Base-by-base conservation (phyloP, 1,140 invertebrate genomes). In the Pseudomyrmex gracilis region DNA sequence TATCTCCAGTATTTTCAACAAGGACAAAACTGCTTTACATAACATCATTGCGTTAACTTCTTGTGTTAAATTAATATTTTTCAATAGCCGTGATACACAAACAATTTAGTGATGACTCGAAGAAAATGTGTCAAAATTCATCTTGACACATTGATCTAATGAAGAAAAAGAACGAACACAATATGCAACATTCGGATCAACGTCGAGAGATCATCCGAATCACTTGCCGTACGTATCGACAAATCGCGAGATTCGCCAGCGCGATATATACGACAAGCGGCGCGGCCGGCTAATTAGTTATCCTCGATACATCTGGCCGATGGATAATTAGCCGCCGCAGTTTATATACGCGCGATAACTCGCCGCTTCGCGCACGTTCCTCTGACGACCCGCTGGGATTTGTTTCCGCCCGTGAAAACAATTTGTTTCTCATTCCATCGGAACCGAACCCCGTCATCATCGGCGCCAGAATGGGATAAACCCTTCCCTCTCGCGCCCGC, bases 351-450 rank as follows among this genome's bases (percentile, higher is more conserved):
- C 66, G 66, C 76, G 76, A 78, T 78, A 78, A 78, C 66, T 80
- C 76, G 76, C 20, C 34, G 63, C 73, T 66, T 49, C 74, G 51
- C 64, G 49, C 74, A 55, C 63, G 63, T 78, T 78, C 76, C 47
- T 34, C 34, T 64, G 76, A 58, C 64, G 76, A 58, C 76, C 76
- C 66, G 76, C 76, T 80, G 64, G 76, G 76, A 80, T 74, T 82
- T 82, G 78, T 74, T 73, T 82, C 78, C 71, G 68, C 78, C 78
- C 70, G 68, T 73, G 71, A 82, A 82, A 82, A 82, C 78, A 82
- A 73, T 82, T 74, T 80, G 76, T 80, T 82, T 82, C 78, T 73
- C 68, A 64, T 82, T 82, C 78, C 78, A 82, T 74, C 71, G 57
- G 57, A 49, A 80, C 76, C 76, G 53, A 80, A 70, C 76, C 76